phyloP scores from a whole-genome alignment of 37 sponge, comb jelly and placozoan genomes.

The Petrosia ficiformis region DNA sequence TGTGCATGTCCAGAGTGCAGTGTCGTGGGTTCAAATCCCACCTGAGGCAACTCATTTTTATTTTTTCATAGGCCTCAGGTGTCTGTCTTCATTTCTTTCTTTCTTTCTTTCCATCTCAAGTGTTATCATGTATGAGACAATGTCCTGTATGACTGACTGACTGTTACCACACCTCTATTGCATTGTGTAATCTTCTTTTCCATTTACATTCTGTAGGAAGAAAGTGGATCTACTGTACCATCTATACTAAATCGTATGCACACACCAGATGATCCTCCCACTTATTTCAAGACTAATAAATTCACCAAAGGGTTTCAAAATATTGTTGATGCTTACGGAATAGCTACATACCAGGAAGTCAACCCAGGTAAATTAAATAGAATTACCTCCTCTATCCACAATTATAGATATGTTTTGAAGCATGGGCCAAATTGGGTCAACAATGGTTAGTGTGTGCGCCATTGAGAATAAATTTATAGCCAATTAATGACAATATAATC shows the following conservation, averaged over 20 bases:
- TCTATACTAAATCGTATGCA: conserved; percentile 91
- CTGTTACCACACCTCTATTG: neutral
- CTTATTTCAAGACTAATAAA: conserved; percentile 92
- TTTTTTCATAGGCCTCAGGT: too few relatives aligned
- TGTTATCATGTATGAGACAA: too few relatives aligned
- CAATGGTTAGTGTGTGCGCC: too few relatives aligned
- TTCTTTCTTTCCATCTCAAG: too few relatives aligned
- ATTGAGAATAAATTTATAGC: neutral
- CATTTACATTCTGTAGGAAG: conserved; percentile 71
- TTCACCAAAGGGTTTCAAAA: conserved; percentile 95
- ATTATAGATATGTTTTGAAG: too few relatives aligned
- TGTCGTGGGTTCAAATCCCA: too few relatives aligned
- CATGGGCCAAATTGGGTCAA: too few relatives aligned
- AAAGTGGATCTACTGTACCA: conserved; percentile 87
- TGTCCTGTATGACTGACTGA: too few relatives aligned
- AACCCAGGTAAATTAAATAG: conserved; percentile 84
- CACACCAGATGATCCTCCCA: conserved; percentile 83
- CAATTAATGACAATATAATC: too few relatives aligned
- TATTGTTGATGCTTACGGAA: conserved; percentile 97
- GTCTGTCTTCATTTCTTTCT: neutral
- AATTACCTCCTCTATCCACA: neutral
- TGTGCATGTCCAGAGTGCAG: too few relatives aligned
- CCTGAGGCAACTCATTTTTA: too few relatives aligned
- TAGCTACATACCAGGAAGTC: conserved; percentile 91
- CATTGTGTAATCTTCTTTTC: neutral